Conservation (phyloP, 2,113 vertebrate genomes). For the Neoarius graeffei region DNA sequence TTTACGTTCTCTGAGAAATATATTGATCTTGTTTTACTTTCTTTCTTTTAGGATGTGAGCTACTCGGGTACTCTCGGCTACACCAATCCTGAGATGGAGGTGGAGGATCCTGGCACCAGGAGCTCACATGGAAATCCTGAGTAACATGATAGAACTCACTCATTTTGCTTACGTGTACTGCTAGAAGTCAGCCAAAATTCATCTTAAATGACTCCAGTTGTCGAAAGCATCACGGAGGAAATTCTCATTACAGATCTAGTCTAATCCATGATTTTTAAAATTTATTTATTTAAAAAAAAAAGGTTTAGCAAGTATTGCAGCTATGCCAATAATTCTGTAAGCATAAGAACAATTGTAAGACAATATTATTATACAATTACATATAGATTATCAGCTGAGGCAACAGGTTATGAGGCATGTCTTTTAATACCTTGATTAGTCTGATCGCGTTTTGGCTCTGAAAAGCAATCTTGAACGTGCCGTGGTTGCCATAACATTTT, state of each 20-base stretch:
- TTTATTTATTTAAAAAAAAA: not conserved
- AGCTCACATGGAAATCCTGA: slow-evolving; percentile 63
- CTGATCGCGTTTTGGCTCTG: not conserved
- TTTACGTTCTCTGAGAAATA: not conserved
- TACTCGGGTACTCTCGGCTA: slow-evolving; percentile 76
- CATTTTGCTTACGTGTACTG: not conserved
- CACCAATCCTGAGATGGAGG: slow-evolving; percentile 75
- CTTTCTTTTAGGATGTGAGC: slow-evolving; percentile 72
- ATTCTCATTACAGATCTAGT: not conserved
- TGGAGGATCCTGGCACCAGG: slow-evolving; percentile 67
- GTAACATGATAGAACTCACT: slow-evolving; percentile 63
- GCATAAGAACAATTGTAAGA: not conserved
- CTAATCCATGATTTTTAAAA: not conserved
- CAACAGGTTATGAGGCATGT: not conserved
- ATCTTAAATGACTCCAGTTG: not conserved
- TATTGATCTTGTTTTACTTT: not conserved
- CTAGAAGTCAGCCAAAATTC: too few species aligned
- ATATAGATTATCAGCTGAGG: not conserved
- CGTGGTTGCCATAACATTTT: not conserved
- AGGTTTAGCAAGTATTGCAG: not conserved
- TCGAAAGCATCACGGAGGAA: not conserved
- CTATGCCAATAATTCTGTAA: not conserved
- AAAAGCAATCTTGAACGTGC: not conserved
- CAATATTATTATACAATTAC: not conserved
- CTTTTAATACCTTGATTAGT: not conserved